Evolutionary conservation across 1,140 invertebrate species (phyloP).

Genomic region (Zaprionus inermis): DNA sequence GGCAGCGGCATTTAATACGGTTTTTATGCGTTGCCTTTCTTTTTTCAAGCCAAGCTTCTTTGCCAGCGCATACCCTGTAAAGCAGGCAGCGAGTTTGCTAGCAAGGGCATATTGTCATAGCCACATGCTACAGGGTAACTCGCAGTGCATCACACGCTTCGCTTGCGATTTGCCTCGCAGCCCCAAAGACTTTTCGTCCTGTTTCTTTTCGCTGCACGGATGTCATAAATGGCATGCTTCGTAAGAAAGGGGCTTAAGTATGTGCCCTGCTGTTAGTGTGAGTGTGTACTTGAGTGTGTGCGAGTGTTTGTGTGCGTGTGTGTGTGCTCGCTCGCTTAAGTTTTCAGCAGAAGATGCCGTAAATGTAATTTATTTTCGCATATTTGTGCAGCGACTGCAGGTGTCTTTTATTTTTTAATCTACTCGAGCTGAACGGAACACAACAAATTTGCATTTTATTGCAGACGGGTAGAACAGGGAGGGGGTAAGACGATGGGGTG

Average conservation of each 20-base stretch:
- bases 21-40: slow-evolving; percentile 67
- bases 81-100: neutral
- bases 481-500: neutral
- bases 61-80: slow-evolving; percentile 12
- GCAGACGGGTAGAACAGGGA: neutral
- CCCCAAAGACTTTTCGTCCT: slow-evolving; percentile 21
- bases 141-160: neutral
- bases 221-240: slow-evolving; percentile 79
- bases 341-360: slow-evolving; percentile 62
- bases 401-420: slow-evolving; percentile 79
- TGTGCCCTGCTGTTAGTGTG: slow-evolving; percentile 31
- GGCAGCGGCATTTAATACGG: slow-evolving; percentile 75
- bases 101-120: too few relatives aligned
- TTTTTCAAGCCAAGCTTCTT: slow-evolving; percentile 3
- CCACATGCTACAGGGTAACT: slow-evolving; percentile 2
- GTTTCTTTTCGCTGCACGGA: slow-evolving; percentile 59
- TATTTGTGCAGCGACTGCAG: slow-evolving; percentile 60
- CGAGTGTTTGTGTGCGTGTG: slow-evolving; percentile 2
- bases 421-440: slow-evolving; percentile 61
- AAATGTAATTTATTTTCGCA: slow-evolving; percentile 74
- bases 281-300: neutral
- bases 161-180: too few relatives aligned
- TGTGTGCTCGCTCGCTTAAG: slow-evolving; percentile 38
- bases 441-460: slow-evolving; percentile 80
- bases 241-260: slow-evolving; percentile 48